phyloP scores from a whole-genome alignment of 2,888 invertebrate species.

The Diplazon laetatorius region DNA sequence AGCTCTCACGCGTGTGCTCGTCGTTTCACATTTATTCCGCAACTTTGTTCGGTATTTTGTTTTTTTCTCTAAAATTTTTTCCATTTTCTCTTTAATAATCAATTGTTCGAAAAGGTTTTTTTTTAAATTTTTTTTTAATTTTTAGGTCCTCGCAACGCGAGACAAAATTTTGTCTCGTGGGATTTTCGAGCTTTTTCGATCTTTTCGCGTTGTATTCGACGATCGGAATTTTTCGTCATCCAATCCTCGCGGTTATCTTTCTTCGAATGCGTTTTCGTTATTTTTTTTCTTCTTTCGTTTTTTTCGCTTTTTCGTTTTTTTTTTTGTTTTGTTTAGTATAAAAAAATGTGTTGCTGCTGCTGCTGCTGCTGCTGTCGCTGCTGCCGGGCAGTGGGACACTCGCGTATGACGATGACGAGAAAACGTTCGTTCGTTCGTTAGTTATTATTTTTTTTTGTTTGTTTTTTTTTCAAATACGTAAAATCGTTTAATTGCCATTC shows the following conservation, averaged over 20 bases:
- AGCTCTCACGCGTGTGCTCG: conserved; percentile 18
- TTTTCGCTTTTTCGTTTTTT: too few species aligned
- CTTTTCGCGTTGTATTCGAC: too few species aligned
- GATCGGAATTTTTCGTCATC: too few species aligned
- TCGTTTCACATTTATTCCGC: conserved; percentile 26
- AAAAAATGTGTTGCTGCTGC: conserved; percentile 74
- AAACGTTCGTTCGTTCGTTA: conserved; percentile 49
- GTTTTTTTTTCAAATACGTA: conserved; percentile 33
- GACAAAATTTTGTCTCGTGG: too few species aligned
- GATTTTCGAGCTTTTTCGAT: too few species aligned
- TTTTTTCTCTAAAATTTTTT: too few species aligned
- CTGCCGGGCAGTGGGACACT: conserved; percentile 80
- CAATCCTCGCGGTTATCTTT: conserved; percentile 32
- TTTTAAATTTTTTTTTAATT: too few species aligned
- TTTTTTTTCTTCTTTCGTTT: too few species aligned
- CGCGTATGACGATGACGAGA: conserved; percentile 74
- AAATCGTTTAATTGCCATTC: conserved; percentile 84
- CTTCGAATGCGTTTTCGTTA: conserved; percentile 41
- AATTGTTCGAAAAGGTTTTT: too few species aligned
- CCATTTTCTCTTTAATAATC: too few species aligned
- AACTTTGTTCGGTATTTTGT: conserved; percentile 35
- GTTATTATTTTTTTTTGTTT: too few species aligned
- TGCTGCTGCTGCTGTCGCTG: conserved; percentile 73
- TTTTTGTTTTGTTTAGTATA: conserved; percentile 78
- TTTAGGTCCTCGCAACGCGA: conserved; percentile 33